Percentiles rank a stretch among this genome's conserved stretches.
Evolutionary conservation across 2,888 invertebrate species (phyloP).

Genomic region (Hymenopus coronatus): DNA sequence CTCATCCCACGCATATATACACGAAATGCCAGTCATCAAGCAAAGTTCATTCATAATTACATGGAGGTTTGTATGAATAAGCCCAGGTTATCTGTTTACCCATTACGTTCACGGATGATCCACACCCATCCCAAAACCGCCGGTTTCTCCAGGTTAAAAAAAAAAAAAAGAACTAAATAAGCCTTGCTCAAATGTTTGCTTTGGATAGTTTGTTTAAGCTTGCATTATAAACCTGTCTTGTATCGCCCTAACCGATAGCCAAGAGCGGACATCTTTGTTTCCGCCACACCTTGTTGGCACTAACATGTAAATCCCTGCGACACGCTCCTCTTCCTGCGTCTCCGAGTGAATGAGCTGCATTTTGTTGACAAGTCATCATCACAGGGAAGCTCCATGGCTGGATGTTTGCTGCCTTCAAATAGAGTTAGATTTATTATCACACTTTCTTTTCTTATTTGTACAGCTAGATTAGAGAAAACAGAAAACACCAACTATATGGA

Average conservation of each 20-base stretch:
- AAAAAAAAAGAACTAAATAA: slow-evolving; percentile 4
- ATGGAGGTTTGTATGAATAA: slow-evolving; percentile 25
- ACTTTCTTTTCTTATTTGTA: too few species aligned
- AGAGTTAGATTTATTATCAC: too few species aligned
- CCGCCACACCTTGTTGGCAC: background rate
- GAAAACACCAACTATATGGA: too few species aligned
- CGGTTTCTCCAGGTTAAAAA: background rate
- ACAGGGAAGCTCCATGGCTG: too few species aligned
- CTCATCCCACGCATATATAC: background rate
- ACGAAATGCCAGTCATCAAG: background rate
- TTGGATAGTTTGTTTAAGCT: slow-evolving; percentile 10
- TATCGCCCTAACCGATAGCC: background rate
- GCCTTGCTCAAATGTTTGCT: slow-evolving; percentile 21
- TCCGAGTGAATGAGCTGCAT: background rate
- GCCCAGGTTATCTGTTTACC: slow-evolving; percentile 13
- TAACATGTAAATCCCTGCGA: background rate
- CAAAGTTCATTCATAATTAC: slow-evolving; percentile 14
- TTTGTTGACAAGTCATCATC: background rate
- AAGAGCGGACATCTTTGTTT: background rate
- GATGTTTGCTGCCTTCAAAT: too few species aligned
- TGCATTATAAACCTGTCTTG: background rate
- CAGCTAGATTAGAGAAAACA: too few species aligned
- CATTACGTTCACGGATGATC: slow-evolving; percentile 5
- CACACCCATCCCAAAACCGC: slow-evolving; percentile 4
- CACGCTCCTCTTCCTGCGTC: background rate